Conservation (phyloP, 2,888 invertebrate species). For the Apodemia duryi region DNA sequence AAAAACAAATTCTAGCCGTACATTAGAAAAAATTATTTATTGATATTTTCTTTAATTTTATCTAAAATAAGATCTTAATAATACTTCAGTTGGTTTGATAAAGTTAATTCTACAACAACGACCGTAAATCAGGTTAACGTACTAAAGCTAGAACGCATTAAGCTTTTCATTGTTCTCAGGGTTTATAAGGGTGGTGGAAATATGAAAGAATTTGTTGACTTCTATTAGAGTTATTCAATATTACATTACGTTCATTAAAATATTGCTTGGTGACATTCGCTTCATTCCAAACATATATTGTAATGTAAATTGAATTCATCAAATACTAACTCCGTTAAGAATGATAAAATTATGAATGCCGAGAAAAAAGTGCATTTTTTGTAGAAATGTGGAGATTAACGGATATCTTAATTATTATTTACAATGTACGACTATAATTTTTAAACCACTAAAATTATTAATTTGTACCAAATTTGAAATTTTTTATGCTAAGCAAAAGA, state of each 20-base stretch:
- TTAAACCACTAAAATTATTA: neutral
- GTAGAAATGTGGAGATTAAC: neutral
- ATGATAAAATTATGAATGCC: neutral
- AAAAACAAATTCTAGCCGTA: too few species aligned
- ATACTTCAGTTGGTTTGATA: neutral
- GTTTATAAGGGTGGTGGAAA: neutral
- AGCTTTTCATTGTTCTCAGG: slow-evolving; percentile 3
- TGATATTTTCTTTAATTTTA: too few species aligned
- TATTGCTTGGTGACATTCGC: neutral
- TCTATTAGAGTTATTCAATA: slow-evolving; percentile 5
- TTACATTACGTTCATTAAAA: slow-evolving; percentile 3
- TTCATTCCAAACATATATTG: neutral
- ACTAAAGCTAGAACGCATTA: neutral
- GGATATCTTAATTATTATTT: neutral
- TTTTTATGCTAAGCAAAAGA: too few species aligned
- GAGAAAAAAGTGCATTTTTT: slow-evolving; percentile 2
- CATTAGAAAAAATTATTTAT: too few species aligned
- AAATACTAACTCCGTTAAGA: neutral
- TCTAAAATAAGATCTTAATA: neutral
- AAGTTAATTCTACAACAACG: slow-evolving; percentile 1
- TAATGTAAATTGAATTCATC: slow-evolving; percentile 4
- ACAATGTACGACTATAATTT: neutral
- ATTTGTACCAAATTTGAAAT: too few species aligned
- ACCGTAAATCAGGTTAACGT: neutral
- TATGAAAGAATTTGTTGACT: slow-evolving; percentile 1